phyloP scores from a whole-genome alignment of 2,888 invertebrate genomes.

The Arrhopalites spinosus region DNA sequence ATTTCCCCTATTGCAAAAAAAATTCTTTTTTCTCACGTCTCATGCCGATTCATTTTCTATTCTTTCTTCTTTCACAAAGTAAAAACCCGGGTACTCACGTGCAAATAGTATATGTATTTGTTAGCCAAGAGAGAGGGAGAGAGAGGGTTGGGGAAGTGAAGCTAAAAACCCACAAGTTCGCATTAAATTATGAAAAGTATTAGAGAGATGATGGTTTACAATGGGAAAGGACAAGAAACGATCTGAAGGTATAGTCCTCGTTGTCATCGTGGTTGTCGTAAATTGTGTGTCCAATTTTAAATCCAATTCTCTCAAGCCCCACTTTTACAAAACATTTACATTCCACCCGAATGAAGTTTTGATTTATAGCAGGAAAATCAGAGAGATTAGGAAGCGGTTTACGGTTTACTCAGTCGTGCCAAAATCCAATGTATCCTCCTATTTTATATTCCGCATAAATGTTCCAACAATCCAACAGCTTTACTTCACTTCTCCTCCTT shows the following conservation, averaged over 20 bases:
- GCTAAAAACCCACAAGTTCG: slow-evolving; percentile 16
- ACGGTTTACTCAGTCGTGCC: slow-evolving; percentile 39
- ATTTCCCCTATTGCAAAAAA: no score
- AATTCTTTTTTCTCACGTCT: slow-evolving; percentile 7
- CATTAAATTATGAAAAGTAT: slow-evolving; percentile 35
- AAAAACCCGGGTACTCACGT: not conserved
- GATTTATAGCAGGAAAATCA: slow-evolving; percentile 41
- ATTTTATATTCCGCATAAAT: not conserved
- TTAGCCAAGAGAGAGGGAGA: not conserved
- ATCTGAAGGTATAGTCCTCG: not conserved
- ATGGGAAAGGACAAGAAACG: not conserved
- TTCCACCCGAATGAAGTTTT: slow-evolving; percentile 42
- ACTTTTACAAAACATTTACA: slow-evolving; percentile 30
- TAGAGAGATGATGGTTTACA: no score
- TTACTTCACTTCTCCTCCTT: not conserved
- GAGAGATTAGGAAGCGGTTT: slow-evolving; percentile 39
- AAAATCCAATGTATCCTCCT: slow-evolving; percentile 31
- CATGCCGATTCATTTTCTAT: not conserved
- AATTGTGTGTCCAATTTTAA: slow-evolving; percentile 17
- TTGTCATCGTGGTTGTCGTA: slow-evolving; percentile 1
- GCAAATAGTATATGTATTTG: not conserved
- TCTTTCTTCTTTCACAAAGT: not conserved
- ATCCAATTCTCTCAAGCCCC: slow-evolving; percentile 16
- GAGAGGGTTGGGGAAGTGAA: not conserved
- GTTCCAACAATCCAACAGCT: not conserved